Conservation (phyloP, 2,797 vertebrate genomes). For the Clarias pachynema region DNA sequence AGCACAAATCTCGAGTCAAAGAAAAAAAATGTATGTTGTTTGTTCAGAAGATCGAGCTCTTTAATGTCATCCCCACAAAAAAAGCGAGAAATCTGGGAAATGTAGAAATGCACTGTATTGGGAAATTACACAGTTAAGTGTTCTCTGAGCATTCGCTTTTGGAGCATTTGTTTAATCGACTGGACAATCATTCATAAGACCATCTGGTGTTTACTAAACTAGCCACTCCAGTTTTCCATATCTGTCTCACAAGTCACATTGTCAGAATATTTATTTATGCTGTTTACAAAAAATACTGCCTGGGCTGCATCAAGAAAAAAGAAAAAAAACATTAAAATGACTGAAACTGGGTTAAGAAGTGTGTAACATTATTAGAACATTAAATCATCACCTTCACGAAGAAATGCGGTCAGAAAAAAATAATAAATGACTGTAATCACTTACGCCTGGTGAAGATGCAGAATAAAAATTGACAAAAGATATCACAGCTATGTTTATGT, state of each 20-base stretch:
- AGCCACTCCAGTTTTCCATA: background rate
- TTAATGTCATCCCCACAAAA: background rate
- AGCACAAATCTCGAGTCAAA: background rate
- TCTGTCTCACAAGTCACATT: background rate
- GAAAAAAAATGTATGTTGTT: background rate
- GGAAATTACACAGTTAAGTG: background rate
- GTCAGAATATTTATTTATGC: background rate
- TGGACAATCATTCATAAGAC: background rate
- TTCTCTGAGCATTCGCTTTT: background rate
- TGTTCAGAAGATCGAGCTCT: background rate
- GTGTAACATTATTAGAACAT: too few relatives aligned
- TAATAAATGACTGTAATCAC: too few relatives aligned
- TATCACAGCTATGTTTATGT: too few relatives aligned
- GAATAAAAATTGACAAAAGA: too few relatives aligned
- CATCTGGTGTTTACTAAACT: background rate
- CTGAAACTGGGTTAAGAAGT: too few relatives aligned
- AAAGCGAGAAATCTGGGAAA: background rate
- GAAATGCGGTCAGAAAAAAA: too few relatives aligned
- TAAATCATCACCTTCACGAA: too few relatives aligned
- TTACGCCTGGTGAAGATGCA: too few relatives aligned
- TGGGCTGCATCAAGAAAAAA: too few relatives aligned
- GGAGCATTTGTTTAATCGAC: background rate
- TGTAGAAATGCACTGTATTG: background rate
- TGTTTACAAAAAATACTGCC: background rate
- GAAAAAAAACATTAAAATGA: too few relatives aligned